Conservation (phyloP, 2,113 vertebrate species). For the zebrafish (Danio rerio) region GRCz12tu NC_133185.1:50133001-50133500, state of each 20-base stretch:
- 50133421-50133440: no score
- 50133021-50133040: no score
- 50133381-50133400: no score
- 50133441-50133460: no score
- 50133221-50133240: neutral
- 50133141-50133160: neutral
- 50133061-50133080: neutral
- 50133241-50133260: neutral
- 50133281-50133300: no score
- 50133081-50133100: slow-evolving; percentile 11
- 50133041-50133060: neutral
- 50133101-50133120: neutral
- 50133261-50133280: neutral
- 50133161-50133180: neutral
- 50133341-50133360: neutral
- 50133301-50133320: neutral
- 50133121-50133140: neutral
- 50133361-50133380: no score
- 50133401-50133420: no score
- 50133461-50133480: no score
- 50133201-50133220: neutral
- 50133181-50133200: neutral
- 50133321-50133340: neutral
- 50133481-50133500: no score
- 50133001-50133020: no score